Evolutionary conservation across 2,113 vertebrate genomes (phyloP).

Genomic region (Motacilla tschutschensis): DNA sequence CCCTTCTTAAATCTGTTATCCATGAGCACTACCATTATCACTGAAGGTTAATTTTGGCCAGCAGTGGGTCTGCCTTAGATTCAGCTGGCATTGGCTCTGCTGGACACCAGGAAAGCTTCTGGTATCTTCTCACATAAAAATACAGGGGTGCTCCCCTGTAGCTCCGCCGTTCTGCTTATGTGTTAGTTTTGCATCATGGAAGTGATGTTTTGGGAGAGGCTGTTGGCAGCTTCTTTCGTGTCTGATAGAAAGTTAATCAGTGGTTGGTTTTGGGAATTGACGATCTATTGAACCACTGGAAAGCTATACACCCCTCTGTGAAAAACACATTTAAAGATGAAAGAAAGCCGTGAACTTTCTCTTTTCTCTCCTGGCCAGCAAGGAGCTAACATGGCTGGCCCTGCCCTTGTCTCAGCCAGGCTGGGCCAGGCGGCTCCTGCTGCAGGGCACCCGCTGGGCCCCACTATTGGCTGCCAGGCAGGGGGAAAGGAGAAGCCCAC

Average conservation of each 20-base stretch:
- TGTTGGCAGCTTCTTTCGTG: not conserved
- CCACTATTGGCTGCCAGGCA: not conserved
- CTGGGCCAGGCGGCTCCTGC: not conserved
- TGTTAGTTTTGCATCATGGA: not conserved
- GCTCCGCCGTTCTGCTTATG: fast-evolving
- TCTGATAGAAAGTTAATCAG: not conserved
- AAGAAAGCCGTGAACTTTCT: not conserved
- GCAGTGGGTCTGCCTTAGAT: not conserved
- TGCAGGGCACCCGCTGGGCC: too few species aligned
- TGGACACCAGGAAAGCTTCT: not conserved
- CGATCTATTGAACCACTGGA: not conserved
- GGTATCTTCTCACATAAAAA: not conserved
- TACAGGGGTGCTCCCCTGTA: not conserved
- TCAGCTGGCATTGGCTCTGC: not conserved
- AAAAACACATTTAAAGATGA: not conserved
- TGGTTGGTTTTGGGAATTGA: not conserved
- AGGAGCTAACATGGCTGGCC: not conserved
- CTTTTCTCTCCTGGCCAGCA: not conserved
- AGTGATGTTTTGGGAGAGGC: not conserved
- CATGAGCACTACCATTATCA: too few species aligned
- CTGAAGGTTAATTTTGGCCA: not conserved
- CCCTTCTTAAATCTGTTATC: not conserved
- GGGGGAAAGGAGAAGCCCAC: not conserved
- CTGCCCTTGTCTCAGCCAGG: not conserved
- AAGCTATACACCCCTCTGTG: not conserved